Percentiles rank a stretch among this genome's conserved stretches.
phyloP scores from a whole-genome alignment of 2,113 vertebrate species.

The Dascyllus trimaculatus region DNA sequence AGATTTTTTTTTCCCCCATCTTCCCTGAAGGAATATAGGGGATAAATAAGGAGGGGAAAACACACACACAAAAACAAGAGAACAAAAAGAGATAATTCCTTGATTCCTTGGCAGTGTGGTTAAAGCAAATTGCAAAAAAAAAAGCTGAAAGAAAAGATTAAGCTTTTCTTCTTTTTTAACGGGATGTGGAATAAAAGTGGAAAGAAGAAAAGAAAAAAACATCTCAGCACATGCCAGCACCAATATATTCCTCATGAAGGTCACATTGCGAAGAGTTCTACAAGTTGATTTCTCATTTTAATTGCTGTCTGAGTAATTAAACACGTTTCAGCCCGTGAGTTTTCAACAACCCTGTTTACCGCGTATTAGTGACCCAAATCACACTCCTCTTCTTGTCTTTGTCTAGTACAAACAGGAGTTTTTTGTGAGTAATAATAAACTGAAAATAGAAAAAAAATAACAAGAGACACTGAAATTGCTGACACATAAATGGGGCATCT shows the following conservation, averaged over 20 bases:
- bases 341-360: constrained; percentile 15
- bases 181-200: constrained; percentile 20
- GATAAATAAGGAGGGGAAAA: constrained; percentile 46
- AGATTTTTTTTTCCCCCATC: constrained; percentile 37
- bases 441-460: neutral
- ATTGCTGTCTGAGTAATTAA: constrained; percentile 40
- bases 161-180: constrained; percentile 40
- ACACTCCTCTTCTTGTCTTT: neutral
- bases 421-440: neutral
- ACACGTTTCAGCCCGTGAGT: constrained; percentile 4
- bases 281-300: constrained; percentile 12
- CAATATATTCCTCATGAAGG: constrained; percentile 32
- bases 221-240: neutral
- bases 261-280: constrained; percentile 43
- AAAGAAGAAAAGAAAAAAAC: neutral
- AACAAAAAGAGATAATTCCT: constrained; percentile 66
- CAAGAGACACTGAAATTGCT: neutral
- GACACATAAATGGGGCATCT: neutral
- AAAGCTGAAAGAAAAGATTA: constrained; percentile 48
- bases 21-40: constrained; percentile 51
- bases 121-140: constrained; percentile 48
- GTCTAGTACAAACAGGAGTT: constrained; percentile 9
- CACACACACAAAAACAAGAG: constrained; percentile 48
- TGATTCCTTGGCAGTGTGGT: constrained; percentile 38
- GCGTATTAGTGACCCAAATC: neutral